phyloP scores from a whole-genome alignment of 1,140 invertebrate species.

The Aphelenchoides besseyi region DNA sequence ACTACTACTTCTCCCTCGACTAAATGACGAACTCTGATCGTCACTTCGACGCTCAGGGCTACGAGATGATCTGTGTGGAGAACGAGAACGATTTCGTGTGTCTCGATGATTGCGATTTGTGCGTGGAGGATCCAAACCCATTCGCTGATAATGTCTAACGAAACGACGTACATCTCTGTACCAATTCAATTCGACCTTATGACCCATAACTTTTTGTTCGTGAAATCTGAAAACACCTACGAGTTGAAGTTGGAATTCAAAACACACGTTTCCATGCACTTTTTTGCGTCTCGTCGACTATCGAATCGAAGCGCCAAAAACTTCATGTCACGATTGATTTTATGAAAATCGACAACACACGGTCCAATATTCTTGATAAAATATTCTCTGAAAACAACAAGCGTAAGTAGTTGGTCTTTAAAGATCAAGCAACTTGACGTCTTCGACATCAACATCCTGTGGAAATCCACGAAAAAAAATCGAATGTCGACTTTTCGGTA shows the following conservation, averaged over 20 bases:
- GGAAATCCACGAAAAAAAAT: background rate
- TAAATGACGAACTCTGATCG: no score
- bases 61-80: background rate
- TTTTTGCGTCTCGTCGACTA: background rate
- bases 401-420: background rate
- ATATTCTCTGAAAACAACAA: background rate
- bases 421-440: background rate
- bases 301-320: background rate
- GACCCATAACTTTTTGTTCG: background rate
- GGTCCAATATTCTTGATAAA: background rate
- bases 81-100: background rate
- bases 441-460: background rate
- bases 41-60: background rate
- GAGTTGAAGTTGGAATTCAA: no score
- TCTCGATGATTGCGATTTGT: background rate
- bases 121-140: background rate
- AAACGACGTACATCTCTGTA: background rate
- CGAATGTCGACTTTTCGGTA: background rate
- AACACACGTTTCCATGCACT: conserved; percentile 4
- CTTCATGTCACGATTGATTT: background rate
- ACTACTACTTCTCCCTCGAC: no score
- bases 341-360: background rate
- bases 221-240: background rate
- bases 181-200: background rate
- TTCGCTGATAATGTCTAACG: background rate